These are phyloP conservation scores for Drosophila nigromelanica DNA, from an alignment of 1,140 invertebrate species.

Conservation along the genomic window DNA sequence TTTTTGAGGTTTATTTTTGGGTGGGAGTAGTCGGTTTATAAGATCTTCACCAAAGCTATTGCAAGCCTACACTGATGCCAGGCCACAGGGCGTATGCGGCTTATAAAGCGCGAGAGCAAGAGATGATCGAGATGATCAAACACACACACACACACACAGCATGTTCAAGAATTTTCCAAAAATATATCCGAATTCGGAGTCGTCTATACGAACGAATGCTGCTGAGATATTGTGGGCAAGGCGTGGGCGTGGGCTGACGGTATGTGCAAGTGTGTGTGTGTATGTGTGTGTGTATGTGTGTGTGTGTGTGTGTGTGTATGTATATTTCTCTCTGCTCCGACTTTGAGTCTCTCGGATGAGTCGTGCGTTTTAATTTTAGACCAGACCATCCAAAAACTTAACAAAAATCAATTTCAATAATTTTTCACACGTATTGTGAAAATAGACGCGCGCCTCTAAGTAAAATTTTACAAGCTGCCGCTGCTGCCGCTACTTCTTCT, in stretches of 20 bases:
- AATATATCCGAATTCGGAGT: slow-evolving; percentile 83
- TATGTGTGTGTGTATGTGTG: neutral
- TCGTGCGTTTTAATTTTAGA: slow-evolving; percentile 77
- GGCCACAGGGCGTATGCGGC: slow-evolving; percentile 65
- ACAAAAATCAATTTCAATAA: slow-evolving; percentile 64
- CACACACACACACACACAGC: slow-evolving; percentile 22
- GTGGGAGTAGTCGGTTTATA: slow-evolving; percentile 47
- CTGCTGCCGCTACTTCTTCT: slow-evolving; percentile 3
- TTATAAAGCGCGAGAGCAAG: slow-evolving; percentile 76
- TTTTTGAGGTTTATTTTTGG: slow-evolving; percentile 82
- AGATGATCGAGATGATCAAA: slow-evolving; percentile 11
- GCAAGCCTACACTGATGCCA: slow-evolving; percentile 73
- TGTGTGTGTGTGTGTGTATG: slow-evolving; percentile 6
- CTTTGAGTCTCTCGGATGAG: slow-evolving; percentile 64
- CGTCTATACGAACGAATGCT: slow-evolving; percentile 21
- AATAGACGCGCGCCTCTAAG: slow-evolving; percentile 45
- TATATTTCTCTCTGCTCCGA: slow-evolving; percentile 48
- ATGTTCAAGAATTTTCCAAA: slow-evolving; percentile 80
- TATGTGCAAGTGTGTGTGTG: neutral
- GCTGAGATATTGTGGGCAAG: slow-evolving; percentile 43
- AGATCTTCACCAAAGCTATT: slow-evolving; percentile 75
- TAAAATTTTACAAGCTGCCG: slow-evolving; percentile 55
- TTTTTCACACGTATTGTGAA: slow-evolving; percentile 62
- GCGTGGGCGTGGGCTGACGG: slow-evolving; percentile 44
- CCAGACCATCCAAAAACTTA: slow-evolving; percentile 42